Evolutionary conservation across 2,888 invertebrate genomes (phyloP), one percentile per base, ranked within the genome.

Genomic region (Alsophila aescularia): DNA sequence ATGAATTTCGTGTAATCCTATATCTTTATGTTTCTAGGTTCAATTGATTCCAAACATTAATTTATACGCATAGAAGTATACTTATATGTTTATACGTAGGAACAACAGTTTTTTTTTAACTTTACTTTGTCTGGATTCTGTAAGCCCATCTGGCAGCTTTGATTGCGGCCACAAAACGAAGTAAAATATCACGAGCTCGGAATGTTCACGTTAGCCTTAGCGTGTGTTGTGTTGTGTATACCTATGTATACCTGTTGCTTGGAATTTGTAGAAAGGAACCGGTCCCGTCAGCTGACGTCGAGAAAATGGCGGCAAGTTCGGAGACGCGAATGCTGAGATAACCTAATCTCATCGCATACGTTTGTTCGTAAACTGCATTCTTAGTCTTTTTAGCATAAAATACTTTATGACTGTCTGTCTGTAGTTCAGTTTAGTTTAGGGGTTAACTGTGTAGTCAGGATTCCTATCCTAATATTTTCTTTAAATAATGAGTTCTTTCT

Each of bases 221-320:
- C 45, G 51, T 52, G 51, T 56, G 45, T 44, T 57, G 40, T 55
- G 42, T 31, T 6, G n/a, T n/a, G n/a, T 27, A 27, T 27, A 27
- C 27, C 9, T 27, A 27, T 52, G 75, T 77, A 60, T 85, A 87
- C 88, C 85, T 86, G 85, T 80, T 73, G 69, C 67, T 75, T 74
- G 86, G 86, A 83, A 87, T 87, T 80, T 71, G 77, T 80, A 72
- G 72, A 72, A 72, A 69, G 69, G 70, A 84, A 89, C 90, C 87
- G 89, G 90, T 89, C 76, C 54, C 61, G 75, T 82, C 87, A 87
- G 87, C 88, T 87, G 89, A 80, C 83, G 75, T 67, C 56, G 67
- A 73, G 71, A 77, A 85, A 81, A 80, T 79, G 86, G 83, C 80
- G 77, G 77, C 52, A 55, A 51, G 39, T 52, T 52, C 16, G 34